Evolutionary conservation across 1,140 invertebrate genomes (phyloP), one percentile per base, ranked within the genome.

Genomic region (Danaus plexippus): DNA sequence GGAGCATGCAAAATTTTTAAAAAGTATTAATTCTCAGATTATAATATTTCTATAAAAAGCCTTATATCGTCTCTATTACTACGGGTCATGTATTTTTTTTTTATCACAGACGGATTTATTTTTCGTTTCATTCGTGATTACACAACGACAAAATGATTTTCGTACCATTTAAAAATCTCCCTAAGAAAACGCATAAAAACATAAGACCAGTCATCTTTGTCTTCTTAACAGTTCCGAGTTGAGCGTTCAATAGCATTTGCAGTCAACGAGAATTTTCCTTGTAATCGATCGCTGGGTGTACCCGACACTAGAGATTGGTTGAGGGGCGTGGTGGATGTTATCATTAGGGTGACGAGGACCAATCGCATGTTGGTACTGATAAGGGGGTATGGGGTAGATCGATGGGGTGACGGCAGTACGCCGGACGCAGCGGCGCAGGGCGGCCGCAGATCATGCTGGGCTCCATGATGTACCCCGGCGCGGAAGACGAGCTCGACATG

Each of bases 381-480:
- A 87, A 82, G 77, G 73, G 81, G 83, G 78, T 81, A 56, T 77
- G 81, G 77, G 75, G 76, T 75, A 64, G 79, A 47, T 62, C 45
- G 49, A 66, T 65, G 65, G 77, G 79, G 77, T 76, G 73, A 69
- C 72, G 69, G 64, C 75, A 87, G 81, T 85, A 69, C 61, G 72
- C 69, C 69, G 72, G 70, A 60, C 74, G 83, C 53, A 64, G 75
- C 75, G 71, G 71, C 64, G 60, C 71, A 75, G 84, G 71, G 65
- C 71, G 69, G 85, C 71, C 59, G 86, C 52, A 61, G 54, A 81
- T 81, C 54, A 89, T 88, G 86, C 75, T 87, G 67, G 82, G 81
- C 57, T 73, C 82, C 63, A 88, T 86, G 79, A 87, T 83, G 75
- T 82, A 89, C 59, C 85, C 88, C 47, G 87, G 87, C 49, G 88